Conservation (phyloP, 2,113 vertebrate species). For the Hemicordylus capensis region DNA sequence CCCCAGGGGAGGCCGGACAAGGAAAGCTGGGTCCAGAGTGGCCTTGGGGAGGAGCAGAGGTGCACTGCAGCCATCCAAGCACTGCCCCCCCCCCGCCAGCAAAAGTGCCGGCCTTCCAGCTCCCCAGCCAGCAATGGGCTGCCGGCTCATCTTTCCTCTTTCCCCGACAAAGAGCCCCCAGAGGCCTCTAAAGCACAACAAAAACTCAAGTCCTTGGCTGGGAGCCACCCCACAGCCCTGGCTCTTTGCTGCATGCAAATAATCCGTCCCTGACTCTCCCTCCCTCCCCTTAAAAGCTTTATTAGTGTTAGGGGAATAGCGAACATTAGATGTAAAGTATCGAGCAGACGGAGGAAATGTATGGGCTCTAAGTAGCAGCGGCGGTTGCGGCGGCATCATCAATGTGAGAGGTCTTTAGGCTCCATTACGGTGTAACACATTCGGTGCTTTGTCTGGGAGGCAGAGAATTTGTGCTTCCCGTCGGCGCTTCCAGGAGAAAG, state of each 20-base stretch:
- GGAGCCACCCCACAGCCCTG: background rate
- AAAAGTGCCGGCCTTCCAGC: background rate
- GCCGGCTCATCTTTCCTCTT: background rate
- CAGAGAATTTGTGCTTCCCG: background rate
- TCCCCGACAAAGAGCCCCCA: conserved; percentile 3
- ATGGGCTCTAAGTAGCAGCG: background rate
- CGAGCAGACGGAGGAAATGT: background rate
- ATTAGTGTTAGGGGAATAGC: conserved; percentile 5
- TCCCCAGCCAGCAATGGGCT: background rate
- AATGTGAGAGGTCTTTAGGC: background rate
- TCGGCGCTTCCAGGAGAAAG: background rate
- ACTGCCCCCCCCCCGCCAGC: too few species aligned
- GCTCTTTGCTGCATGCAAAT: background rate
- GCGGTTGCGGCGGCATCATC: background rate
- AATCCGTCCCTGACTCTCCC: background rate
- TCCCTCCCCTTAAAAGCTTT: background rate
- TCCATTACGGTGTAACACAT: background rate
- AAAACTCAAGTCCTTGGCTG: background rate
- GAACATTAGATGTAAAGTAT: background rate
- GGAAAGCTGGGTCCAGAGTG: too few species aligned
- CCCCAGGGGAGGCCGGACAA: too few species aligned
- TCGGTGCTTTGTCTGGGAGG: background rate
- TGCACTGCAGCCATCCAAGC: background rate
- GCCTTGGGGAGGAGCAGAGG: background rate
- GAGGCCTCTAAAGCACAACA: background rate